Percentiles rank a stretch among this genome's conserved stretches.
Evolutionary conservation across 2,888 invertebrate genomes (phyloP).

Genomic region (Osmoderma eremita): DNA sequence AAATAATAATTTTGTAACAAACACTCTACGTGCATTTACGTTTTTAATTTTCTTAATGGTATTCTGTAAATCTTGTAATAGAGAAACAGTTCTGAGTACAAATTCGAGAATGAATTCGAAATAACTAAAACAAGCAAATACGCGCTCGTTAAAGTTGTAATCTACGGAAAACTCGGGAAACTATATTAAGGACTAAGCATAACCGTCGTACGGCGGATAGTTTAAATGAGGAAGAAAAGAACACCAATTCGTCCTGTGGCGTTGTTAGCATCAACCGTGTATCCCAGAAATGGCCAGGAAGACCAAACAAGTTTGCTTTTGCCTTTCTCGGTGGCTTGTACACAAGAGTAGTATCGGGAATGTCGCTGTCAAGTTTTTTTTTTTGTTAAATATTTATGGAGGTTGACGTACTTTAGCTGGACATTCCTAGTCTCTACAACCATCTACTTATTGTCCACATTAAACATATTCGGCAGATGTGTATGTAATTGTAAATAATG

Average conservation of each 20-base stretch:
- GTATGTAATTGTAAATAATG: too few species aligned
- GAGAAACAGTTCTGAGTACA: too few species aligned
- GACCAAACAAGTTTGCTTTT: slow-evolving; percentile 41
- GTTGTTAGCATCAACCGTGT: slow-evolving; percentile 39
- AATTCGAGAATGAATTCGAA: slow-evolving; percentile 9
- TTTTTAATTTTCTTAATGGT: too few species aligned
- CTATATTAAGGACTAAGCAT: slow-evolving; percentile 21
- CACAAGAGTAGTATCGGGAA: slow-evolving; percentile 41
- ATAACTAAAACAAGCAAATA: neutral
- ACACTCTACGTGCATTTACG: too few species aligned
- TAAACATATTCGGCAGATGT: too few species aligned
- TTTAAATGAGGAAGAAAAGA: slow-evolving; percentile 29
- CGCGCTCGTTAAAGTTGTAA: neutral
- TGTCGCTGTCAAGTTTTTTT: slow-evolving; percentile 40
- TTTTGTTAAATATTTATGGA: slow-evolving; percentile 40
- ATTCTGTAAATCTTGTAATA: too few species aligned
- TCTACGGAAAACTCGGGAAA: slow-evolving; percentile 18
- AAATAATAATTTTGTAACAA: too few species aligned
- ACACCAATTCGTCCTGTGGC: slow-evolving; percentile 36
- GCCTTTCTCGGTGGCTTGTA: slow-evolving; percentile 46
- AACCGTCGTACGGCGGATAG: slow-evolving; percentile 28
- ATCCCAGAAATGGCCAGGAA: slow-evolving; percentile 42
- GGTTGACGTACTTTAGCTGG: slow-evolving; percentile 39
- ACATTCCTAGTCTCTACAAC: slow-evolving; percentile 16
- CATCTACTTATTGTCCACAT: slow-evolving; percentile 19